Percentiles rank a stretch among this genome's conserved stretches.
These are phyloP conservation scores for Morphnarchus princeps DNA, from an alignment of 2,113 vertebrate species.

Conservation along the genomic window DNA sequence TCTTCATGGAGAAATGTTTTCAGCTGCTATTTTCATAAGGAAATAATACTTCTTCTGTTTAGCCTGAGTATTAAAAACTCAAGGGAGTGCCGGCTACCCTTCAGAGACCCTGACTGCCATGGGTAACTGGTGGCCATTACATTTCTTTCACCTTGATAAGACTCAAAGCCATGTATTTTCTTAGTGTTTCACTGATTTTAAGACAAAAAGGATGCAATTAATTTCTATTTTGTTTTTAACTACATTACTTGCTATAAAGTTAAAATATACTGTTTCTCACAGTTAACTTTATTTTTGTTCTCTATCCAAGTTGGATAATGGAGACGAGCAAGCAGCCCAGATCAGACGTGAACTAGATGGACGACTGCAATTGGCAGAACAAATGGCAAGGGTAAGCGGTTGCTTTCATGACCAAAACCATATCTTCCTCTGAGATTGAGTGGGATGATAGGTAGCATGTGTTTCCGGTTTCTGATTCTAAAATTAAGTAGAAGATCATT, in stretches of 20 bases:
- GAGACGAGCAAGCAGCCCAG: conserved; percentile 97
- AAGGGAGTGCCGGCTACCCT: neutral
- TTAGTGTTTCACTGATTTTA: neutral
- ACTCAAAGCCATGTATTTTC: neutral
- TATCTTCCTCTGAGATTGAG: neutral
- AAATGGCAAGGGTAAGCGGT: conserved; percentile 84
- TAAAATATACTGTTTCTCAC: neutral
- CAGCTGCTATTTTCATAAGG: neutral
- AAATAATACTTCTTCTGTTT: neutral
- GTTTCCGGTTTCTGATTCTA: neutral
- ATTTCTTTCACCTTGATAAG: neutral
- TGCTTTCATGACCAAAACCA: neutral
- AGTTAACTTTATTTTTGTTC: neutral
- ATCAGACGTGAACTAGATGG: conserved; percentile 95
- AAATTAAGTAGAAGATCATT: neutral
- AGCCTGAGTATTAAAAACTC: neutral
- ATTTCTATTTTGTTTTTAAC: neutral
- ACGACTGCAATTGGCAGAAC: conserved; percentile 89
- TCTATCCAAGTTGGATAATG: conserved; percentile 85
- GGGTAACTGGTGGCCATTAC: neutral
- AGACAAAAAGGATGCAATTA: neutral
- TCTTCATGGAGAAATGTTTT: neutral
- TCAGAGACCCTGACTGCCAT: neutral
- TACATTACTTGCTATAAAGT: neutral
- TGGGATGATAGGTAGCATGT: neutral